Conservation (phyloP, 2,113 vertebrate genomes). For the Hyla sarda region DNA sequence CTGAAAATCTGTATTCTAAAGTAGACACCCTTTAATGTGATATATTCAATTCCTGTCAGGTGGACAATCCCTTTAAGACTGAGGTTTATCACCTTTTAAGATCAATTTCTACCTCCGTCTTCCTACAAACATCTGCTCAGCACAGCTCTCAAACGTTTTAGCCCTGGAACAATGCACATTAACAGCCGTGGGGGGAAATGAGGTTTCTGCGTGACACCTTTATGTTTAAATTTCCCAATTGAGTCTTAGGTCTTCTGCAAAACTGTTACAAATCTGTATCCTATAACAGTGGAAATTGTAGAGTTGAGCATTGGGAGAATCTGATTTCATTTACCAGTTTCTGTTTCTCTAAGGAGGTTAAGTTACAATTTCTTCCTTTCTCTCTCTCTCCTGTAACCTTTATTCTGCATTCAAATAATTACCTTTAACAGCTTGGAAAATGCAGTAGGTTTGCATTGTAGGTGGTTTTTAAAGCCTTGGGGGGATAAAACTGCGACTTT, state of each 20-base stretch:
- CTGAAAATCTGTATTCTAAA: neutral
- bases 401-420: slow-evolving; percentile 50
- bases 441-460: slow-evolving; percentile 56
- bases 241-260: slow-evolving; percentile 24
- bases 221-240: slow-evolving; percentile 46
- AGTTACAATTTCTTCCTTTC: slow-evolving; percentile 36
- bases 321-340: slow-evolving; percentile 50
- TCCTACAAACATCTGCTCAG: slow-evolving; percentile 27
- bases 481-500: slow-evolving; percentile 42
- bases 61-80: neutral
- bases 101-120: slow-evolving; percentile 1
- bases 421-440: slow-evolving; percentile 56
- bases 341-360: slow-evolving; percentile 53
- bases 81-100: neutral
- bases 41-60: neutral
- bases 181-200: slow-evolving; percentile 3
- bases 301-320: slow-evolving; percentile 44
- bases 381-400: slow-evolving; percentile 42
- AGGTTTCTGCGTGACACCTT: slow-evolving; percentile 42
- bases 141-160: neutral
- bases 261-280: slow-evolving; percentile 27
- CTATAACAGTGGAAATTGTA: slow-evolving; percentile 54
- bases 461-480: slow-evolving; percentile 43
- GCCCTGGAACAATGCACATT: slow-evolving; percentile 31
- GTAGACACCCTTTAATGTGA: neutral